These are phyloP conservation scores for Erpetoichthys calabaricus DNA, from an alignment of 2,797 vertebrate species.

Conservation along the genomic window DNA sequence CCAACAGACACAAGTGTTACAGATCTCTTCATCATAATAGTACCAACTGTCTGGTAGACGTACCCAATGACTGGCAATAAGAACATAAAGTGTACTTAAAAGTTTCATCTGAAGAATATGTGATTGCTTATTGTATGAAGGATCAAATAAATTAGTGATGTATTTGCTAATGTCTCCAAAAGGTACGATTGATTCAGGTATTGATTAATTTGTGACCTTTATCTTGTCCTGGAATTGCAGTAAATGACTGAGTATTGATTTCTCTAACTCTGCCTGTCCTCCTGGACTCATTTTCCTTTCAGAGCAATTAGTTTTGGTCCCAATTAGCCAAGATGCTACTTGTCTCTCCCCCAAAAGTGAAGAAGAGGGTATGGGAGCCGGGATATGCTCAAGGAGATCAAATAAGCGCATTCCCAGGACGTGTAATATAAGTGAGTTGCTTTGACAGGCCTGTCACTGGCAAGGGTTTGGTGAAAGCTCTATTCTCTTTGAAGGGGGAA, in stretches of 20 bases:
- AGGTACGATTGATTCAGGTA: too few relatives aligned
- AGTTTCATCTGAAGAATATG: too few relatives aligned
- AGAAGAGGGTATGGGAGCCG: slow-evolving; percentile 40
- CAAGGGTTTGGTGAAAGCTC: slow-evolving; percentile 14
- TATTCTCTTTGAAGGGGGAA: not conserved
- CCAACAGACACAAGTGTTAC: too few relatives aligned
- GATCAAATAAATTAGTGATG: too few relatives aligned
- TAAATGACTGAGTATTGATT: slow-evolving; percentile 15
- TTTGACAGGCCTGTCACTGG: slow-evolving; percentile 16
- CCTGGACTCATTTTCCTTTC: slow-evolving; percentile 31
- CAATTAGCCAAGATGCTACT: slow-evolving; percentile 54
- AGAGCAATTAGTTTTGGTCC: slow-evolving; percentile 71
- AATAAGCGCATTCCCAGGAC: slow-evolving; percentile 30
- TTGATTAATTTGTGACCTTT: too few relatives aligned
- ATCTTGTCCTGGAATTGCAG: not conserved
- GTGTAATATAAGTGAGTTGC: slow-evolving; percentile 68
- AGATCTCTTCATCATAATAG: too few relatives aligned
- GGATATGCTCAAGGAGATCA: slow-evolving; percentile 50
- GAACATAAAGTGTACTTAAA: too few relatives aligned
- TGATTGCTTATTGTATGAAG: too few relatives aligned
- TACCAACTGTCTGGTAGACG: too few relatives aligned
- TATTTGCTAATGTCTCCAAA: too few relatives aligned
- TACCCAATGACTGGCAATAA: too few relatives aligned
- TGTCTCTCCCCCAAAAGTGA: slow-evolving; percentile 34
- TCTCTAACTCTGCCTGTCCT: slow-evolving; percentile 50